phyloP scores from a whole-genome alignment of 2,113 vertebrate species.

The Bubo bubo region DNA sequence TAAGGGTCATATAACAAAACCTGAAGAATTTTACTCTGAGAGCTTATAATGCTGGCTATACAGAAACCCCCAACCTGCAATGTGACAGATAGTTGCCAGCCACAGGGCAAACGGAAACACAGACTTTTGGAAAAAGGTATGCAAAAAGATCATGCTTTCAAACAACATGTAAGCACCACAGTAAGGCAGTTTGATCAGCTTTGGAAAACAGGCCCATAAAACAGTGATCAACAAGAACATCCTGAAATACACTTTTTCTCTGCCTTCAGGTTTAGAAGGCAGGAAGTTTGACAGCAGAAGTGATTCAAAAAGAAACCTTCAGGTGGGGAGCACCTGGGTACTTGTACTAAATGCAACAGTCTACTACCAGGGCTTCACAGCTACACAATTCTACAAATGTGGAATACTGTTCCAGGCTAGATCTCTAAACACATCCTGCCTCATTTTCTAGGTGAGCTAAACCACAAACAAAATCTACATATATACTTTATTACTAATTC shows the following conservation, averaged over 20 bases:
- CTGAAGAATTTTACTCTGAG: neutral
- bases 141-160: neutral
- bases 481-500: neutral
- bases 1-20: neutral
- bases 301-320: neutral
- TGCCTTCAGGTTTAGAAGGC: neutral
- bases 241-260: neutral
- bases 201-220: neutral
- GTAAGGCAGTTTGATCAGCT: neutral
- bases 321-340: neutral
- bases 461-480: neutral
- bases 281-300: neutral
- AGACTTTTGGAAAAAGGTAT: accelerated
- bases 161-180: accelerated
- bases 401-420: neutral
- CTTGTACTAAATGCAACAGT: neutral
- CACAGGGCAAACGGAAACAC: neutral
- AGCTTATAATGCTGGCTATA: neutral
- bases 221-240: neutral
- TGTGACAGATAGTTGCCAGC: neutral
- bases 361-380: neutral
- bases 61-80: neutral
- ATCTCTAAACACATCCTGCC: neutral
- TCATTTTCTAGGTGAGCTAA: neutral
- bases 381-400: neutral